Evolutionary conservation across 2,113 vertebrate species (phyloP).

Genomic region (Notarius quadriscutis): DNA sequence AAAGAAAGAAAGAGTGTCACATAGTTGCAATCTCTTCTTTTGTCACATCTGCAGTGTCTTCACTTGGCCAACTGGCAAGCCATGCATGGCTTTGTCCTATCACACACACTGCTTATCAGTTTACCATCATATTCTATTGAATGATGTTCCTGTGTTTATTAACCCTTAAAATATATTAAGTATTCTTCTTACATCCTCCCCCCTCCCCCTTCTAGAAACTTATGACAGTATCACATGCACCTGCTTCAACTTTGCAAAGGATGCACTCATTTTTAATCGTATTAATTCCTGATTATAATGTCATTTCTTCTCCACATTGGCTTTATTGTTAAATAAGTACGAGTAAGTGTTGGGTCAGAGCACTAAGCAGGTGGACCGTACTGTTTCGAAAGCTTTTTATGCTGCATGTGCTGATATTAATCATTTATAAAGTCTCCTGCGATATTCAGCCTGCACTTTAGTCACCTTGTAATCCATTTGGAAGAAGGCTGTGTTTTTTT

Average conservation of each 20-base stretch:
- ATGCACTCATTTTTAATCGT: neutral
- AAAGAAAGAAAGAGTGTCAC: neutral
- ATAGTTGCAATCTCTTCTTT: conserved; percentile 1
- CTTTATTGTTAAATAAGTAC: neutral
- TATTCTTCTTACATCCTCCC: neutral
- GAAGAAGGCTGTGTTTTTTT: neutral
- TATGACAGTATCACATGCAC: neutral
- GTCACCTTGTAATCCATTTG: neutral
- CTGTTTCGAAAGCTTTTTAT: neutral
- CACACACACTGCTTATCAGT: neutral
- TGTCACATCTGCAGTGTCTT: conserved; percentile 28
- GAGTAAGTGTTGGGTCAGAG: neutral
- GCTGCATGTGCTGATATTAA: too few relatives aligned
- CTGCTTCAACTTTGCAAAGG: too few relatives aligned
- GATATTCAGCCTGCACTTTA: neutral
- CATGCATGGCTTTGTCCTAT: conserved; percentile 34
- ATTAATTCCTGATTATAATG: neutral
- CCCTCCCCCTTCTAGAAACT: neutral
- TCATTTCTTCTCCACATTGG: neutral
- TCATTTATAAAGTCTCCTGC: neutral
- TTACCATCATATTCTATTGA: neutral
- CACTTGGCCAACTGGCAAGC: conserved; percentile 32
- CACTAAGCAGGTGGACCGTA: neutral
- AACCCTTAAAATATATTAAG: neutral
- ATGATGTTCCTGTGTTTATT: neutral